These are phyloP conservation scores for Anabacerthia variegaticeps DNA, from an alignment of 2,797 vertebrate genomes.

Conservation along the genomic window DNA sequence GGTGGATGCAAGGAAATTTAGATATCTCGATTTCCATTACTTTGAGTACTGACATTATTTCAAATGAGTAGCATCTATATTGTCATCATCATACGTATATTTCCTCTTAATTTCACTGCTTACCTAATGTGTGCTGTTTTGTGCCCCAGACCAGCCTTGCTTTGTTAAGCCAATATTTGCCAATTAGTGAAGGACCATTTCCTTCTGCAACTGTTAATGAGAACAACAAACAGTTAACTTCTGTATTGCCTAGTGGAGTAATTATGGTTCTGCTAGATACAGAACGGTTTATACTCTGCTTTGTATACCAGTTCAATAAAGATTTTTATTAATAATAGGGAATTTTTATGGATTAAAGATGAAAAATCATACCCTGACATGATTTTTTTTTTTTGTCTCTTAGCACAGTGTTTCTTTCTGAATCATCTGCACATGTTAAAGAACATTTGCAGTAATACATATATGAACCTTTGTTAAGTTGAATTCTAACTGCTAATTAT, in stretches of 20 bases:
- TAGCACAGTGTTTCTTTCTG: neutral
- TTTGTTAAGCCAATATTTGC: neutral
- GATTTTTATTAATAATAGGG: neutral
- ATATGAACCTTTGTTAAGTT: neutral
- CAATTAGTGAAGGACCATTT: constrained; percentile 28
- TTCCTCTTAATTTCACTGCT: neutral
- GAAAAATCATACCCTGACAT: neutral
- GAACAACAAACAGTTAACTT: constrained; percentile 17
- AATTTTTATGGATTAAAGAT: neutral
- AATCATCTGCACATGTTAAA: neutral
- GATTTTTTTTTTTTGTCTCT: neutral
- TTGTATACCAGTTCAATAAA: neutral
- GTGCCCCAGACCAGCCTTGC: neutral
- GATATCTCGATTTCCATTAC: neutral
- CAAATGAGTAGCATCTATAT: neutral
- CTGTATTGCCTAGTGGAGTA: neutral
- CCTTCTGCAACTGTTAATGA: neutral
- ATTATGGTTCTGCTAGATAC: neutral
- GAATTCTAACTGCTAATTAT: neutral
- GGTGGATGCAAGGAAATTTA: neutral
- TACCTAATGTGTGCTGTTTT: neutral
- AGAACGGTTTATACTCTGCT: neutral
- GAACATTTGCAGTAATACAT: neutral
- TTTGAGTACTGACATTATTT: neutral
- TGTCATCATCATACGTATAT: neutral